phyloP scores from a whole-genome alignment of 2,797 vertebrate species.

The Lerista edwardsae region DNA sequence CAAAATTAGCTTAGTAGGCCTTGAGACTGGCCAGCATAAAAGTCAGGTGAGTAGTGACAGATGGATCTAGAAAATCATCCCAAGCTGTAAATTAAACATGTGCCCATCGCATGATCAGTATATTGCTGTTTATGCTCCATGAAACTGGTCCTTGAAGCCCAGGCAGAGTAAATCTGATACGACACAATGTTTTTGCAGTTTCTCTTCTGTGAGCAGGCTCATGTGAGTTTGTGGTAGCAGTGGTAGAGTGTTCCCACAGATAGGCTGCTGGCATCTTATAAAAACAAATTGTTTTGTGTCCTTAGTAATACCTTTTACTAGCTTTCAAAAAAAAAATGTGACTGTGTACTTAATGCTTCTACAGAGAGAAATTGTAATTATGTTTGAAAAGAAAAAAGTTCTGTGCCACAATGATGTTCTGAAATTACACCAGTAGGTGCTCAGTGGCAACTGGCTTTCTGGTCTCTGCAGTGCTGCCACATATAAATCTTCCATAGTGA shows the following conservation, averaged over 20 bases:
- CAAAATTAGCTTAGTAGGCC: neutral
- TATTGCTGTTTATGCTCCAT: neutral
- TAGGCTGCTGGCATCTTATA: neutral
- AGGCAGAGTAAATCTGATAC: neutral
- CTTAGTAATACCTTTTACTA: neutral
- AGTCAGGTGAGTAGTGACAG: neutral
- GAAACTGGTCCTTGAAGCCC: neutral
- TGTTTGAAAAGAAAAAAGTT: neutral
- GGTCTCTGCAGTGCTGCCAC: too few species aligned
- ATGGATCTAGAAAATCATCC: neutral
- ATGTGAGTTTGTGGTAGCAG: neutral
- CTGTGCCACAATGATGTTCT: neutral
- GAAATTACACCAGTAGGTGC: too few species aligned
- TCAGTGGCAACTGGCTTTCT: neutral
- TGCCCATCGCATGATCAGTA: neutral
- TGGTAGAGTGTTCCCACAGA: neutral
- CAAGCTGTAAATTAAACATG: neutral
- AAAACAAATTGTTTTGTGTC: neutral
- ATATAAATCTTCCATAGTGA: neutral
- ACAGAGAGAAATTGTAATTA: neutral
- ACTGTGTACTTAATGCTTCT: neutral
- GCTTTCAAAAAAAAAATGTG: neutral
- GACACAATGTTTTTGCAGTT: neutral
- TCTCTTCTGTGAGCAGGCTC: neutral
- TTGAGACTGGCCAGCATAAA: too few species aligned